These are phyloP conservation scores for Liopterus haemorrhoidalis DNA, from an alignment of 2,888 invertebrate species.

Conservation along the genomic window DNA sequence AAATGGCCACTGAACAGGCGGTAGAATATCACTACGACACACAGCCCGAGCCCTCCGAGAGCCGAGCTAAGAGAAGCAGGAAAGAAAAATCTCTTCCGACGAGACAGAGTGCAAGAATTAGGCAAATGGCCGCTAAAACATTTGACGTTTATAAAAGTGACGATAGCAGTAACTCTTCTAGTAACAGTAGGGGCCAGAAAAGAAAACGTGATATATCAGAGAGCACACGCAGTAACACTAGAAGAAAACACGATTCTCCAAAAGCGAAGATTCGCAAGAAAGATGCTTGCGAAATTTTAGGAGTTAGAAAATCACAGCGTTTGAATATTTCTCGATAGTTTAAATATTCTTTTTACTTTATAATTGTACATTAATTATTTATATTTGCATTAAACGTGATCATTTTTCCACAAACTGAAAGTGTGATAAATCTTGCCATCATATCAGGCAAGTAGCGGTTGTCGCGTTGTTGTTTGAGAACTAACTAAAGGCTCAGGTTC, in stretches of 20 bases:
- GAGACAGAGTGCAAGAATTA: no score
- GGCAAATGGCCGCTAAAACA: no score
- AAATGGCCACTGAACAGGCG: no score
- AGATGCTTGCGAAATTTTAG: slow-evolving; percentile 19
- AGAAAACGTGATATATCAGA: no score
- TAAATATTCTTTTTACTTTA: slow-evolving; percentile 17
- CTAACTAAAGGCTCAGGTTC: slow-evolving; percentile 7
- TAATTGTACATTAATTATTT: slow-evolving; percentile 17
- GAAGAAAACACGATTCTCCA: slow-evolving; percentile 32
- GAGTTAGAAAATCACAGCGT: slow-evolving; percentile 16
- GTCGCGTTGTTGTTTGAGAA: neutral
- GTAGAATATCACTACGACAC: no score
- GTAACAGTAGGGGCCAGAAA: no score
- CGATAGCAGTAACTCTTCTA: no score
- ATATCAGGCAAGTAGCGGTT: slow-evolving; percentile 1
- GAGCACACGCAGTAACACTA: slow-evolving; percentile 20
- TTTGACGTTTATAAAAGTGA: no score
- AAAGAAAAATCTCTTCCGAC: no score
- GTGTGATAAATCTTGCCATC: slow-evolving; percentile 23
- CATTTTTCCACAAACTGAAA: slow-evolving; percentile 19
- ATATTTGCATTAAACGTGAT: slow-evolving; percentile 23
- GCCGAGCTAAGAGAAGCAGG: no score
- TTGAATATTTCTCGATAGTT: slow-evolving; percentile 23
- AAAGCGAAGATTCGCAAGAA: slow-evolving; percentile 39
- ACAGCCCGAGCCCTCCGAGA: no score